Evolutionary conservation across 2,113 vertebrate species (phyloP).

Genomic region (Prietella phreatophila): DNA sequence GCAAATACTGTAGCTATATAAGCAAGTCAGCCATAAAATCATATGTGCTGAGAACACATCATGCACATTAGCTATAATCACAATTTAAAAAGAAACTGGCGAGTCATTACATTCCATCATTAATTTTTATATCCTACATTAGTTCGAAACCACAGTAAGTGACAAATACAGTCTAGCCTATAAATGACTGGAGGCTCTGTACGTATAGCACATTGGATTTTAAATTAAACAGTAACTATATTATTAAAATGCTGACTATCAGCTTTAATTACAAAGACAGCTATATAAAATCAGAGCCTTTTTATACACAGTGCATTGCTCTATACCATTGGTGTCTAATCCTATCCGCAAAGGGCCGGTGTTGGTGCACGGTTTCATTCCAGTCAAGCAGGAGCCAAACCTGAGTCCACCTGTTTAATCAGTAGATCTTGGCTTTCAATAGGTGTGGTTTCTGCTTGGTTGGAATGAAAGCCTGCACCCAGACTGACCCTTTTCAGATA

Average conservation of each 20-base stretch:
- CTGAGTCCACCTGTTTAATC: neutral
- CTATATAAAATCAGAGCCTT: too few relatives aligned
- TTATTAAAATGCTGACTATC: too few relatives aligned
- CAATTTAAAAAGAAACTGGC: neutral
- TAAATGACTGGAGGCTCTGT: too few relatives aligned
- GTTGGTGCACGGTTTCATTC: too few relatives aligned
- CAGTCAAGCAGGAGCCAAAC: neutral
- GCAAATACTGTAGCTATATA: neutral
- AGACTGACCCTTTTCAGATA: neutral
- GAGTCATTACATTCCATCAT: neutral
- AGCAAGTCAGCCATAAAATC: neutral
- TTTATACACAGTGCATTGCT: too few relatives aligned
- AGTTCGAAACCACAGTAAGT: too few relatives aligned
- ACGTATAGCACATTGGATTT: too few relatives aligned
- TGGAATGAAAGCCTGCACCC: neutral
- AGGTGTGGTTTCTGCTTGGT: neutral
- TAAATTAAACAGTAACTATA: too few relatives aligned
- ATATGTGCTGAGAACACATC: neutral
- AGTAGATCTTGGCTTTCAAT: neutral
- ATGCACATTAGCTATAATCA: neutral
- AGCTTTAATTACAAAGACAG: too few relatives aligned
- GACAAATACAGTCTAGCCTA: too few relatives aligned
- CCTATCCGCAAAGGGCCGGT: neutral
- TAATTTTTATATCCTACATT: too few relatives aligned
- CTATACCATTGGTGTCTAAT: neutral